Evolutionary conservation across 2,888 invertebrate species (phyloP).

Genomic region (Ferdinandea cuprea): DNA sequence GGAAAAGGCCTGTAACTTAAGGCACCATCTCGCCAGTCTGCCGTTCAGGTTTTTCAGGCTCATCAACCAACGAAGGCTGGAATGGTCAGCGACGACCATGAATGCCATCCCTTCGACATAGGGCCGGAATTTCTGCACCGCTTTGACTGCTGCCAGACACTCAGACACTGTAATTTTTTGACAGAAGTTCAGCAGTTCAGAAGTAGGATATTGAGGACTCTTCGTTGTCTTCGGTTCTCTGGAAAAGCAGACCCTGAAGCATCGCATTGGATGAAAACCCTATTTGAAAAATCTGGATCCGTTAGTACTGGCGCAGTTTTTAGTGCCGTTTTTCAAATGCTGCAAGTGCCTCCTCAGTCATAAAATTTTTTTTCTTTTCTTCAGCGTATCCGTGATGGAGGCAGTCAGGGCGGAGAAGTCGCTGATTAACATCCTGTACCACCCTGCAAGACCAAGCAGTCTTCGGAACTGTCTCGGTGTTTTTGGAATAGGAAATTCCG

Average conservation of each 20-base stretch:
- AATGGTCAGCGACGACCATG: constrained; percentile 75
- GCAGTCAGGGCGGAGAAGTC: constrained; percentile 49
- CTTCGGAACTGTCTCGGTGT: constrained; percentile 58
- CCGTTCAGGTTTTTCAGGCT: too few relatives aligned
- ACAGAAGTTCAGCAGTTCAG: constrained; percentile 53
- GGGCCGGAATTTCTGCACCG: too few relatives aligned
- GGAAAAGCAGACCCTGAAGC: constrained; percentile 50
- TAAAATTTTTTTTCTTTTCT: constrained; percentile 44
- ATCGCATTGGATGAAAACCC: constrained; percentile 65
- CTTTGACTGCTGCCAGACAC: constrained; percentile 32
- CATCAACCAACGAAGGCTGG: constrained; percentile 75
- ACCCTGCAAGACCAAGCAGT: too few relatives aligned
- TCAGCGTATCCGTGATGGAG: constrained; percentile 30
- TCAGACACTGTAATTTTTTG: constrained; percentile 26
- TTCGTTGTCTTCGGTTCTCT: constrained; percentile 26
- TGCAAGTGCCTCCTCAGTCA: constrained; percentile 32
- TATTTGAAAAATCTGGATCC: constrained; percentile 53
- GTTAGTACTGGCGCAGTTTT: constrained; percentile 57
- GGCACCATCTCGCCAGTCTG: too few relatives aligned
- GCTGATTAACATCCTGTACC: constrained; percentile 59
- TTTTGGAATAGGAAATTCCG: constrained; percentile 37
- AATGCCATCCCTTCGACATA: too few relatives aligned
- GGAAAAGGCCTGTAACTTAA: constrained; percentile 71
- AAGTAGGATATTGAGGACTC: constrained; percentile 45
- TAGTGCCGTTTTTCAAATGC: constrained; percentile 38